These are phyloP conservation scores for Scomber colias DNA, from an alignment of 2,113 vertebrate species.

Conservation along the genomic window DNA sequence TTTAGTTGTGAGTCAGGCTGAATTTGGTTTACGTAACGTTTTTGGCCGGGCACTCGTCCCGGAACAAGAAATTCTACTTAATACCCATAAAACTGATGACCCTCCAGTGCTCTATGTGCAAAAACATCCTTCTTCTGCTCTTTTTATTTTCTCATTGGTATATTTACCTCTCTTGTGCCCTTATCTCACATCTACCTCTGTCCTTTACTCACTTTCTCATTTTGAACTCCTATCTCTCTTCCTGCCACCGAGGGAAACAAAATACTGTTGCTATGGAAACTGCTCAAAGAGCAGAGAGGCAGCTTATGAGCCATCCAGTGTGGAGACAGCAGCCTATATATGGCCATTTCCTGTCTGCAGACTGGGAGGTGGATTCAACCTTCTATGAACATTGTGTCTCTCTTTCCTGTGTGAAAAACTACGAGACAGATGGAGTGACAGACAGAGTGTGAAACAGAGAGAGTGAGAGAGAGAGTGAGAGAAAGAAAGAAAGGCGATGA, in stretches of 20 bases:
- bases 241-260: constrained; percentile 80
- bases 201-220: constrained; percentile 39
- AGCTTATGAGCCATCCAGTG: constrained; percentile 79
- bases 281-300: constrained; percentile 69
- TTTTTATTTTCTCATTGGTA: constrained; percentile 33
- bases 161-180: constrained; percentile 48
- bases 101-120: constrained; percentile 40
- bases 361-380: constrained; percentile 57
- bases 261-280: constrained; percentile 88
- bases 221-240: constrained; percentile 63
- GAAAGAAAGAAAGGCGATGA: not conserved
- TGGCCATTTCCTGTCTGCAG: constrained; percentile 81
- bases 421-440: constrained; percentile 59
- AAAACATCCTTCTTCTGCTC: constrained; percentile 26
- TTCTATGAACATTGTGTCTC: constrained; percentile 62
- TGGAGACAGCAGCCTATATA: constrained; percentile 80
- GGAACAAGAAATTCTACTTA: constrained; percentile 58
- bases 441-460: constrained; percentile 31
- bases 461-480: not conserved
- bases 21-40: constrained; percentile 68
- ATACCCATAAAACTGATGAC: constrained; percentile 34
- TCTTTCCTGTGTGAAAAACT: constrained; percentile 50
- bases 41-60: constrained; percentile 43
- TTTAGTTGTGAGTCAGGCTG: constrained; percentile 65
- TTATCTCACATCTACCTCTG: constrained; percentile 54